Percentiles rank a stretch among this genome's conserved stretches.
phyloP scores from a whole-genome alignment of 1,140 invertebrate genomes.

The Lepidostoma basale region DNA sequence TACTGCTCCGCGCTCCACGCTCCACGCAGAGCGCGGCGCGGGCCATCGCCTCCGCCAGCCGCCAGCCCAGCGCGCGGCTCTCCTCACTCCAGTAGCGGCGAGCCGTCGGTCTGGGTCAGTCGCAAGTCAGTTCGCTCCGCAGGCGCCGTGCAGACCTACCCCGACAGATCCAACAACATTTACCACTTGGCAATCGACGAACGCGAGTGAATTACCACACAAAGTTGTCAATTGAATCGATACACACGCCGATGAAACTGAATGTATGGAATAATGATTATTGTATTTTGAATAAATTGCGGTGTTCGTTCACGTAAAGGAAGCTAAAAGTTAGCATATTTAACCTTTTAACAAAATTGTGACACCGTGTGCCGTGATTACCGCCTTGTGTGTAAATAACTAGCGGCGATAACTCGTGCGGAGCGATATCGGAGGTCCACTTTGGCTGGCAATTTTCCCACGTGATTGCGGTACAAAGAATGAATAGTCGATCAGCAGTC shows the following conservation, averaged over 20 bases:
- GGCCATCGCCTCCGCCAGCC: no score
- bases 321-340: neutral
- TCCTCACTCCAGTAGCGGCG: conserved; percentile 20
- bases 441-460: neutral
- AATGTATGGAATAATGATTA: neutral
- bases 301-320: neutral
- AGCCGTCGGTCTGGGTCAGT: conserved; percentile 14
- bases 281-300: neutral
- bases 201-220: neutral
- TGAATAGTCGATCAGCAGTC: neutral
- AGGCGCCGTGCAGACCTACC: neutral
- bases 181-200: neutral
- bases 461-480: neutral
- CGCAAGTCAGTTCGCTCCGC: neutral
- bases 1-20: no score
- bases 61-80: no score
- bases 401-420: conserved; percentile 15
- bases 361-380: conserved; percentile 1
- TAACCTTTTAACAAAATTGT: neutral
- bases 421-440: conserved; percentile 2
- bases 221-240: neutral
- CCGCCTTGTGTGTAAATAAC: neutral
- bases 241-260: neutral
- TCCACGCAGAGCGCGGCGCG: no score
- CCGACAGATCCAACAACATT: neutral